A percentile compares a stretch with the other conserved stretches of the same genome.
These are phyloP conservation scores for Encarsia formosa DNA, from an alignment of 2,888 invertebrate genomes.

Conservation along the genomic window DNA sequence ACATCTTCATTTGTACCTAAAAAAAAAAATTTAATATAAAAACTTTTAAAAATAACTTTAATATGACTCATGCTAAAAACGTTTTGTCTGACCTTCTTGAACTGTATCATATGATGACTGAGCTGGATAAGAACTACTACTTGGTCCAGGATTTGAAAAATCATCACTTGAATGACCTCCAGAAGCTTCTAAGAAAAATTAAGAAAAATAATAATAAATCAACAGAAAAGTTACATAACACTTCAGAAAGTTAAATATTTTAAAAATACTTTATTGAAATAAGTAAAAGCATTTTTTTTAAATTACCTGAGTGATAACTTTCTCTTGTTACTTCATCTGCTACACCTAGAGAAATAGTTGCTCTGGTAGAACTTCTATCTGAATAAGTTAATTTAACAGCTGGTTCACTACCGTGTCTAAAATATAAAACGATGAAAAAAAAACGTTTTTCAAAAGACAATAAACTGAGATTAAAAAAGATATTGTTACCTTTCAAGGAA, in stretches of 20 bases:
- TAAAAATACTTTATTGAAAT: no score
- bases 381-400: conserved; percentile 62
- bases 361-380: conserved; percentile 61
- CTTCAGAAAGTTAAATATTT: not conserved
- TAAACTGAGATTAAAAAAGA: no score
- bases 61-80: no score
- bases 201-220: not conserved
- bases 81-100: conserved; percentile 38
- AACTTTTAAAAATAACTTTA: not conserved
- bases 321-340: conserved; percentile 50
- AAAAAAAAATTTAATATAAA: conserved; percentile 15
- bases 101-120: conserved; percentile 29
- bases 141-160: conserved; percentile 38
- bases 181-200: conserved; percentile 8
- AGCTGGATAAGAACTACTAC: conserved; percentile 31
- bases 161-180: conserved; percentile 33
- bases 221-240: not conserved
- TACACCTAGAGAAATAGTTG: conserved; percentile 57
- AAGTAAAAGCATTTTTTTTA: no score
- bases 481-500: conserved; percentile 55
- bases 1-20: conserved; percentile 44
- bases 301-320: conserved; percentile 43
- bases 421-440: not conserved
- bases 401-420: conserved; percentile 57
- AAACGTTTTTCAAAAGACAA: no score